Conservation (phyloP, 1,140 invertebrate genomes). For the Drosophila yakuba region DNA sequence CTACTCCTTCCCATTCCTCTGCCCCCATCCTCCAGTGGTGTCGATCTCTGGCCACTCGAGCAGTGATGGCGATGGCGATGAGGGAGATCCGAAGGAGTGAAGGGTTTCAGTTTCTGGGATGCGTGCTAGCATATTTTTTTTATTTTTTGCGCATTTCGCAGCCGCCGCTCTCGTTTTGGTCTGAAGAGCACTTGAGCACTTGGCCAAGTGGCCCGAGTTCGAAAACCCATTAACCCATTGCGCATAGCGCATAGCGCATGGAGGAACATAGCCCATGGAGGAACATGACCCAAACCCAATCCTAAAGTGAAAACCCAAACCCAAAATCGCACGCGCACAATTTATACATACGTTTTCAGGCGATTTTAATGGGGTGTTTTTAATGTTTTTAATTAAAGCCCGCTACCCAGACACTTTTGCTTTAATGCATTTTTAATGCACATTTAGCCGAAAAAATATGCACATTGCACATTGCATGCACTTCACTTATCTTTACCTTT, state of each 20-base stretch:
- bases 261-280: not conserved
- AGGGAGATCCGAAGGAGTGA: conserved; percentile 8
- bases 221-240: conserved; percentile 28
- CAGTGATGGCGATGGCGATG: not conserved
- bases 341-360: conserved; percentile 61
- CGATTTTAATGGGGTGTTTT: conserved; percentile 62
- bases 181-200: conserved; percentile 53
- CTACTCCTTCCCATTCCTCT: not conserved
- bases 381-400: conserved; percentile 53
- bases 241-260: not conserved
- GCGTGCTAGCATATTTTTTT: conserved; percentile 59
- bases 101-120: conserved; percentile 4
- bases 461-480: conserved; percentile 20
- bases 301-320: not conserved
- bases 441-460: conserved; percentile 17
- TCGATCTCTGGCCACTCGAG: conserved; percentile 41
- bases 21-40: conserved; percentile 26
- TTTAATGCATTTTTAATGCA: conserved; percentile 56
- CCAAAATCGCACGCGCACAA: conserved; percentile 70
- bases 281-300: no score
- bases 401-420: conserved; percentile 28
- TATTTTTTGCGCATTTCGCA: conserved; percentile 63
- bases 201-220: conserved; percentile 24
- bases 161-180: conserved; percentile 60
- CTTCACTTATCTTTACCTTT: conserved; percentile 45